phyloP scores from a whole-genome alignment of 2,888 invertebrate species.

The Eledone cirrhosa region DNA sequence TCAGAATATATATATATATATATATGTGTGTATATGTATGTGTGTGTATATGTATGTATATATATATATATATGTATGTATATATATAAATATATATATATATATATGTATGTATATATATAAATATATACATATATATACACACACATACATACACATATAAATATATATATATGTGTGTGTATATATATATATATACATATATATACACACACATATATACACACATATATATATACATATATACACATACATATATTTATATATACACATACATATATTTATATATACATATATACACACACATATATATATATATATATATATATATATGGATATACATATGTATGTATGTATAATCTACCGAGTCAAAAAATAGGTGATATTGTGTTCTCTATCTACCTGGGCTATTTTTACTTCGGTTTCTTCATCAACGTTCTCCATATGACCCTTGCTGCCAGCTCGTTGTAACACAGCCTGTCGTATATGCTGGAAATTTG shows the following conservation, averaged over 20 bases:
- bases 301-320: not conserved
- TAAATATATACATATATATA: not conserved
- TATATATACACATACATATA: not conserved
- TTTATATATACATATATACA: not conserved
- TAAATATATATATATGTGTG: not conserved
- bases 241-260: not conserved
- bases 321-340: not conserved
- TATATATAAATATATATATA: not conserved
- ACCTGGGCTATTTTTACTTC: constrained; percentile 64
- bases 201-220: not conserved
- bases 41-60: too few relatives aligned
- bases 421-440: constrained; percentile 69
- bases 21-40: too few relatives aligned
- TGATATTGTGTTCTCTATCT: constrained; percentile 8
- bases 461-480: constrained; percentile 87
- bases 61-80: not conserved
- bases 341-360: not conserved
- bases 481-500: constrained; percentile 78
- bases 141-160: not conserved
- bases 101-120: not conserved
- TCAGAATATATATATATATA: too few relatives aligned
- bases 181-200: not conserved
- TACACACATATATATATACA: not conserved
- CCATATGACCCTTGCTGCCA: constrained; percentile 71
- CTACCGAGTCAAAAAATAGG: not conserved